A percentile compares a stretch with the other conserved stretches of the same genome.
These are phyloP conservation scores for Malacosoma neustria DNA, from an alignment of 2,888 invertebrate genomes.

Conservation along the genomic window DNA sequence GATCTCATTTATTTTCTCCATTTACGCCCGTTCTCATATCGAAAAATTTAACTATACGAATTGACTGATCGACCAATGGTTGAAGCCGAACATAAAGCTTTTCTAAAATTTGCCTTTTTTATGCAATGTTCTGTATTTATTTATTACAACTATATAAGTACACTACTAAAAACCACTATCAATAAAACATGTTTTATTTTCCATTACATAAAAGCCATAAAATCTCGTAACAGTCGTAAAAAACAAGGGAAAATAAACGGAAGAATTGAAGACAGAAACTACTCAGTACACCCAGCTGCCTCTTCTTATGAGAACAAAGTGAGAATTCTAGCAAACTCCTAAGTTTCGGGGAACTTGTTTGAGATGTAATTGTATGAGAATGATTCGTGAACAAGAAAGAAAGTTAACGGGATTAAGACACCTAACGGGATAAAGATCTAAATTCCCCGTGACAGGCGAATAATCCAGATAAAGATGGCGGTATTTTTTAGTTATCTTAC, in stretches of 20 bases:
- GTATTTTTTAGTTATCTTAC: no score
- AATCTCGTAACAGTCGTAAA: neutral
- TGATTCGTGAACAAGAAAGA: conserved; percentile 30
- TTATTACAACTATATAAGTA: no score
- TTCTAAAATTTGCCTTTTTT: no score
- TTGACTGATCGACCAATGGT: no score
- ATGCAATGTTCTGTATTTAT: no score
- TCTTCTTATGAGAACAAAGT: neutral
- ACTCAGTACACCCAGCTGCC: neutral
- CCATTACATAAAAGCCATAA: neutral
- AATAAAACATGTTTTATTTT: neutral
- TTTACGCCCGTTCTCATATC: no score
- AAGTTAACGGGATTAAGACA: conserved; percentile 29
- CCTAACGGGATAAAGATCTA: conserved; percentile 36
- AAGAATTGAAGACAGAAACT: neutral
- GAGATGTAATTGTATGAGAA: conserved; percentile 1
- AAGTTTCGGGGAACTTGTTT: neutral
- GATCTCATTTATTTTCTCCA: no score
- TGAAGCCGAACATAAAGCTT: no score
- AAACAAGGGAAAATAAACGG: neutral
- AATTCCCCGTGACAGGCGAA: conserved; percentile 44
- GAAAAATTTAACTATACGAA: no score
- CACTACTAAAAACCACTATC: no score
- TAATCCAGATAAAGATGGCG: conserved; percentile 59
- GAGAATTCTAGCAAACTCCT: neutral